Conservation (phyloP, 2,797 vertebrate genomes). For the Cygnus olor region DNA sequence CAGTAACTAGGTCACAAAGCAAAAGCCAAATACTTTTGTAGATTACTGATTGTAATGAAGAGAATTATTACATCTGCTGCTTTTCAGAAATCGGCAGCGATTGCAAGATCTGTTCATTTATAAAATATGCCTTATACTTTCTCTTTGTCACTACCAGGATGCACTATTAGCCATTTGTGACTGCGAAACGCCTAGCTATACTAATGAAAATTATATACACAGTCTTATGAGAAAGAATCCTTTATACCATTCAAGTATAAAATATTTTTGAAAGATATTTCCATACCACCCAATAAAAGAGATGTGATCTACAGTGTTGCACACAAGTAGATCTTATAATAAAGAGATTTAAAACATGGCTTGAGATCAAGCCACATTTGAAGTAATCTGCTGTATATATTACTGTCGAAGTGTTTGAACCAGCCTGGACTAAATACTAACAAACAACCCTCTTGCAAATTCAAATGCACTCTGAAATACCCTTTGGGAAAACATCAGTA, state of each 20-base stretch:
- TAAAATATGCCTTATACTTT: background rate
- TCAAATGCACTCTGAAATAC: background rate
- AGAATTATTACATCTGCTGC: background rate
- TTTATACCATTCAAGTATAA: background rate
- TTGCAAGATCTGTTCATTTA: background rate
- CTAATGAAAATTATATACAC: background rate
- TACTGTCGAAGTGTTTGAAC: background rate
- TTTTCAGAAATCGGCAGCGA: background rate
- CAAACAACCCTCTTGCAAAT: background rate
- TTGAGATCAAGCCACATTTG: background rate
- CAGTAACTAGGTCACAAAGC: background rate
- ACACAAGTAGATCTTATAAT: background rate
- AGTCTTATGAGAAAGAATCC: background rate
- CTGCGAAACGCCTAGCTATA: background rate
- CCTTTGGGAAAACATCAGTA: background rate
- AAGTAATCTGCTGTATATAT: background rate
- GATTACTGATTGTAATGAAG: background rate
- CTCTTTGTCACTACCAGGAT: background rate
- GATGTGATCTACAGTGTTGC: background rate
- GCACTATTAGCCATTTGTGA: background rate
- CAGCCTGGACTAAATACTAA: background rate
- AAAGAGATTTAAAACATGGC: constrained; percentile 21
- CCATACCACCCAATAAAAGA: background rate
- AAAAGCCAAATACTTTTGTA: background rate
- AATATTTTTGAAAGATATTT: constrained; percentile 2